Percentiles rank a stretch among this genome's conserved stretches.
These are phyloP conservation scores for Campylorhamphus procurvoides DNA, from an alignment of 2,113 vertebrate genomes.

Conservation along the genomic window DNA sequence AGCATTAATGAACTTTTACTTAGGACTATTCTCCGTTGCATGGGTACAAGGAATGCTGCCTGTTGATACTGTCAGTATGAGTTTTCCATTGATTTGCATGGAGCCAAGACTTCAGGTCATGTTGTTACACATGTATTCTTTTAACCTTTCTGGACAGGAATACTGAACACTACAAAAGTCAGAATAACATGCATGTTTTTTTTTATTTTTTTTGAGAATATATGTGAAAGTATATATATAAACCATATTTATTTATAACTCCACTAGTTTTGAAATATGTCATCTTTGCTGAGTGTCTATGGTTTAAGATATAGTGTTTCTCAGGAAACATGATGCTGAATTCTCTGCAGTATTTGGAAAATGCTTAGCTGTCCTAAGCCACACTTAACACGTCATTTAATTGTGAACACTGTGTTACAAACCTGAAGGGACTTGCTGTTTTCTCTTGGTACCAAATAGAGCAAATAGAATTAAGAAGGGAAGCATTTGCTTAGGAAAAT, in stretches of 20 bases:
- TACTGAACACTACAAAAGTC: background rate
- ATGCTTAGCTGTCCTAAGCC: background rate
- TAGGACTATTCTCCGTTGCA: background rate
- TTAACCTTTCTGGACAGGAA: background rate
- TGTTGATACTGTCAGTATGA: background rate
- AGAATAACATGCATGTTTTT: background rate
- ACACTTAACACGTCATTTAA: background rate
- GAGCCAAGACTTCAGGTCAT: background rate
- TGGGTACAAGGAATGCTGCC: background rate
- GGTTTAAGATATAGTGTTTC: background rate
- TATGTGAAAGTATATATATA: background rate
- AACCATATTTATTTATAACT: background rate
- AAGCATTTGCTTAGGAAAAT: background rate
- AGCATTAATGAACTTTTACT: background rate
- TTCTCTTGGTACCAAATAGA: background rate
- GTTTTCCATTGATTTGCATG: background rate
- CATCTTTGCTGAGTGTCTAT: background rate
- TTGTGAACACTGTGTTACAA: background rate
- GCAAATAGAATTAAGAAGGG: background rate
- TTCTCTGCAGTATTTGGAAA: background rate
- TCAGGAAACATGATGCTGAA: background rate
- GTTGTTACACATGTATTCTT: background rate
- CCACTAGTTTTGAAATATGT: background rate
- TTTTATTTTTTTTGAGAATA: background rate
- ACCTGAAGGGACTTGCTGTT: background rate